Base-by-base conservation (phyloP, 2,113 vertebrate genomes). In the Apodemus speciosus region DNA sequence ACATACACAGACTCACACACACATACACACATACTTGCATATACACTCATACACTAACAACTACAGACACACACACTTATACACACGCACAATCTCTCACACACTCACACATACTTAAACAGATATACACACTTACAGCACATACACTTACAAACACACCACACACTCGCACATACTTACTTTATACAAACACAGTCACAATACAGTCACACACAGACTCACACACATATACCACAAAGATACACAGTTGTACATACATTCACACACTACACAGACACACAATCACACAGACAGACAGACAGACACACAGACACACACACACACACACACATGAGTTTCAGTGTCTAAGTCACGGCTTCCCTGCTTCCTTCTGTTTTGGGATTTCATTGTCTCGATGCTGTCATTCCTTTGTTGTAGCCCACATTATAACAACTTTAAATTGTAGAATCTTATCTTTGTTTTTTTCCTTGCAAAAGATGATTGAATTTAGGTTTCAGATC, bases 381-480 rank as follows among this genome's bases (percentile, higher is more conserved):
- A 71, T 58, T 83, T 73, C 40, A 88, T 92, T 0, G 6, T 80
- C 75, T 94, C 87, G 30, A 58, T 83, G 85, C n/a, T 90, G 58
- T 53, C 66, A 73, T 68, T 68, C 79, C 76, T 69, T 53, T 73
- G 25, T 89, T 92, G 90, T 40, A 96, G 49, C 38, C 84, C 72
- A 79, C 9, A 56, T 49, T 53, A 53, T 56, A 46, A 85, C 62
- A 92, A 32, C 4, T 75, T 66, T 87, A 92, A 93, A 80, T 84
- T 53, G 18, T 91, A 91, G 60, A 90, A 86, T 86, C 92, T 93
- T 56, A 40, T 38, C 27, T 80, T 96, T 49, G 32, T 32, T 92
- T 93, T 83, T 85, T 56, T 93, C 56, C 92, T 95, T 91, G 92
- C 79, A 79, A 93, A 91, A 76, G 30, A 85, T 64, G 30, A 81